These are phyloP conservation scores for Cichlasoma orientale DNA, from an alignment of 2,797 vertebrate genomes.

Conservation along the genomic window DNA sequence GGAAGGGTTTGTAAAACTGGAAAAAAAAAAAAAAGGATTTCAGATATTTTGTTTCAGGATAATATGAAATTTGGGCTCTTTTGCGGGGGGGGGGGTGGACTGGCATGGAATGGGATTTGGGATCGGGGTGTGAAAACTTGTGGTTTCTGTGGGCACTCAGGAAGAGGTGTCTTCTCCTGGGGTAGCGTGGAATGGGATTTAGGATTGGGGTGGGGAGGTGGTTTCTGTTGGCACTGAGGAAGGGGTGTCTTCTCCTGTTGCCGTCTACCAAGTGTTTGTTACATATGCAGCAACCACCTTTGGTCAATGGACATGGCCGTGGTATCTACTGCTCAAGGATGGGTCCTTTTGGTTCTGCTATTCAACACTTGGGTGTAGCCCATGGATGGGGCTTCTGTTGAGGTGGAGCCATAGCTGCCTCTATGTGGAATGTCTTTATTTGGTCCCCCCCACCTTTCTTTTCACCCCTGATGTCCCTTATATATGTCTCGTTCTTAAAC, in stretches of 20 bases:
- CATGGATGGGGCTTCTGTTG: conserved; percentile 61
- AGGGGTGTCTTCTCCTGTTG: conserved; percentile 66
- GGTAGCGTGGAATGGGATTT: conserved; percentile 13
- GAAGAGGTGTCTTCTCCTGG: conserved; percentile 67
- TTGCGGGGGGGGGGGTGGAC: conserved; percentile 23
- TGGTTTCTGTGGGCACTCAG: conserved; percentile 65
- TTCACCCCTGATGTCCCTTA: neutral
- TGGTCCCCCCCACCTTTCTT: conserved; percentile 35
- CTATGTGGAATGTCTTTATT: conserved; percentile 77
- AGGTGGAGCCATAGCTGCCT: conserved; percentile 80
- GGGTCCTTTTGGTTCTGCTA: conserved; percentile 51
- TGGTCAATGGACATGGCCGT: conserved; percentile 52
- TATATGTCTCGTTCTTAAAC: conserved; percentile 24
- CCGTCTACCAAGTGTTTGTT: conserved; percentile 67
- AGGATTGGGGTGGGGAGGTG: neutral
- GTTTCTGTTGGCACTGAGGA: conserved; percentile 65
- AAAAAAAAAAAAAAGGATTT: conserved; percentile 25
- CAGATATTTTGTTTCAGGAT: conserved; percentile 43
- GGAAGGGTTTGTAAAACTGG: conserved; percentile 49
- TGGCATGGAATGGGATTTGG: conserved; percentile 12
- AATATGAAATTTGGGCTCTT: conserved; percentile 32
- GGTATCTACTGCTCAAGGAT: conserved; percentile 47
- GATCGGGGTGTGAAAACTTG: neutral
- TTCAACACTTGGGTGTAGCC: conserved; percentile 69
- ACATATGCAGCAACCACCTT: conserved; percentile 66